phyloP scores from a whole-genome alignment of 2,888 invertebrate genomes.

The Nomada fucata region DNA sequence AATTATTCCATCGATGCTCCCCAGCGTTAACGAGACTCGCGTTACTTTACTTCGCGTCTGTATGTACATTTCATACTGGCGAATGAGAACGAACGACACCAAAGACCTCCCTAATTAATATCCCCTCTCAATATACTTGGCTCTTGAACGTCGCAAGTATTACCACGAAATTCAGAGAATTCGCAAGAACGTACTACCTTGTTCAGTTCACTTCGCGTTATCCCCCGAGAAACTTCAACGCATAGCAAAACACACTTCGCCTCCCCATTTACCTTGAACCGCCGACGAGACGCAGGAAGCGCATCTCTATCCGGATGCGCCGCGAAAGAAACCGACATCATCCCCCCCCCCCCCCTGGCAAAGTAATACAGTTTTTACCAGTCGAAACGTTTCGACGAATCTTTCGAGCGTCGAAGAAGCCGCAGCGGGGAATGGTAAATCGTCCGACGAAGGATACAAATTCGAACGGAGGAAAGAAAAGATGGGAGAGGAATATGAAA shows the following conservation, averaged over 20 bases:
- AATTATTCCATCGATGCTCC: too few relatives aligned
- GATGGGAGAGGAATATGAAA: neutral
- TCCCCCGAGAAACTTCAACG: neutral
- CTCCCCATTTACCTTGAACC: neutral
- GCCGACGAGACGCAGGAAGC: constrained; percentile 1
- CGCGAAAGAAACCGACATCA: constrained; percentile 2
- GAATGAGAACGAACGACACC: neutral
- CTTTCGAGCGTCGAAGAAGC: constrained; percentile 35
- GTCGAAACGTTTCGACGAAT: constrained; percentile 26
- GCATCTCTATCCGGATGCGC: neutral
- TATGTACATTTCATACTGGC: neutral
- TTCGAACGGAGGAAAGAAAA: constrained; percentile 5
- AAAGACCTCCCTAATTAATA: neutral
- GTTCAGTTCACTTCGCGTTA: neutral
- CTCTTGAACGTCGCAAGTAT: neutral
- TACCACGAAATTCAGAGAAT: neutral
- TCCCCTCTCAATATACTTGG: neutral
- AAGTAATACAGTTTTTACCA: constrained; percentile 24
- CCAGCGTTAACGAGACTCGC: too few relatives aligned
- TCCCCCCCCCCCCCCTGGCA: too few relatives aligned
- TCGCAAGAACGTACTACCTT: neutral
- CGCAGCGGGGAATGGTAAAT: neutral
- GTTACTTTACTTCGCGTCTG: too few relatives aligned
- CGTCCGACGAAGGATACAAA: neutral
- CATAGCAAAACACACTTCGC: neutral